Evolutionary conservation across 2,888 invertebrate species (phyloP), one percentile per base, ranked within the genome.

Genomic region (Hydropsyche betteni): DNA sequence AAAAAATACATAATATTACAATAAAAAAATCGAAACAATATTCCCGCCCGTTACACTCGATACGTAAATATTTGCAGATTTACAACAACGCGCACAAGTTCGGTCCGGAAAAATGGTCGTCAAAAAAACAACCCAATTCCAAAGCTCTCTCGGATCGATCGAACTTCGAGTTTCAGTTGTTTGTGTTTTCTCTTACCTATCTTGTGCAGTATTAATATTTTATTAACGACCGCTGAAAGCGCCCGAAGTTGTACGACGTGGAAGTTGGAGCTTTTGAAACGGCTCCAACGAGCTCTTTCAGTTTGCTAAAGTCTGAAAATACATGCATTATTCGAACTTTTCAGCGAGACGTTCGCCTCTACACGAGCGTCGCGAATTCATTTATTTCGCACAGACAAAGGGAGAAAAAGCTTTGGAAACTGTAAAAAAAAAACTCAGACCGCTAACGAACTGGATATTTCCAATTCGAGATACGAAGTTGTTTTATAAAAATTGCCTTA

Each of bases 281-380:
- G 24, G 24, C 58, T 58, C 24, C 58, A 58, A 58, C 24, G 24
- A 58, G 58, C 58, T 58, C 58, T 44, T 44, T 14, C 58, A 24
- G 58, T 58, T 58, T 24, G 58, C 58, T 16, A 16, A 58, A 58
- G 58, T 58, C 16, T 58, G 58, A 58, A 58, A 58, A 58, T 58
- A 58, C 58, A 58, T 58, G 24, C 58, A 58, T 58, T 58, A 58
- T 58, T 24, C 16, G 58, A 58, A 58, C 16, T 58, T 58, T 58
- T 58, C 14, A 24, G 14, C 24, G 16, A 24, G 3, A 58, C n/a
- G 12, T 44, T 44, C 44, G 6, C 44, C 44, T 6, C 10, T 24
- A 53, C n/a, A 53, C 10, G 51, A 8, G 14, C 53, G 12, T 58
- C 58, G 58, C 16, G 24, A 58, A 58, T 58, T 58, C 58, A 24